Base-by-base conservation (phyloP, 2,797 vertebrate species). In the Sternarchorhynchus goeldii region DNA sequence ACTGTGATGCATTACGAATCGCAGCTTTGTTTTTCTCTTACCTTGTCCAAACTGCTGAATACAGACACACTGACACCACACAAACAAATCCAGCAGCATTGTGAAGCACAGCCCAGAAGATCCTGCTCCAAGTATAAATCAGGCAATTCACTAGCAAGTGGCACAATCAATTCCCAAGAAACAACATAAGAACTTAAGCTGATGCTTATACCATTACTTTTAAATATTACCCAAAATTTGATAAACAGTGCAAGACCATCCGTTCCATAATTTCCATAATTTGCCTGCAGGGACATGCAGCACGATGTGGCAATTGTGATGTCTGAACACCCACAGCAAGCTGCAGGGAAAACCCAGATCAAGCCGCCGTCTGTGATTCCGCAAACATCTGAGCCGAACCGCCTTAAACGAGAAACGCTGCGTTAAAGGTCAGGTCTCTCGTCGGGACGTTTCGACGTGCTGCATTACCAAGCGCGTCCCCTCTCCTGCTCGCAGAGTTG, bases 401-500 rank as follows among this genome's bases (percentile, higher is more conserved):
- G 20, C 68, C 64, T 82, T 80, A 75, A 78, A 71, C 83, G 77
- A 78, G 75, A 73, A 77, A 82, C 53, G 72, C 69, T 64, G 77
- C 79, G 77, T 83, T 77, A 78, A 80, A 82, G 75, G 80, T 78
- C 83, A 84, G 36, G 50, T 78, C 79, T 77, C 83, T 50, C 7
- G 53, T 17, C 60, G 66, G 57, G 73, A 21, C n/a, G 63, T 29
- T 64, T 56, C 70, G 55, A 59, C 57, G 65, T 64, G 62, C 53
- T 36, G 69, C 29, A 76, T 72, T 58, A 80, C 66, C 41, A 55
- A 73, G 58, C 25, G 58, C 18, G 57, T 55, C 45, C 34, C 63
- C 58, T 65, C 68, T 71, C 65, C 32, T 63, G 57, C 81, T 50
- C 45, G 2, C 14, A 10, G 8, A 14, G 62, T 36, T 50, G 50